phyloP scores from a whole-genome alignment of 2,797 vertebrate species.

The Myoxocephalus aenaeus region DNA sequence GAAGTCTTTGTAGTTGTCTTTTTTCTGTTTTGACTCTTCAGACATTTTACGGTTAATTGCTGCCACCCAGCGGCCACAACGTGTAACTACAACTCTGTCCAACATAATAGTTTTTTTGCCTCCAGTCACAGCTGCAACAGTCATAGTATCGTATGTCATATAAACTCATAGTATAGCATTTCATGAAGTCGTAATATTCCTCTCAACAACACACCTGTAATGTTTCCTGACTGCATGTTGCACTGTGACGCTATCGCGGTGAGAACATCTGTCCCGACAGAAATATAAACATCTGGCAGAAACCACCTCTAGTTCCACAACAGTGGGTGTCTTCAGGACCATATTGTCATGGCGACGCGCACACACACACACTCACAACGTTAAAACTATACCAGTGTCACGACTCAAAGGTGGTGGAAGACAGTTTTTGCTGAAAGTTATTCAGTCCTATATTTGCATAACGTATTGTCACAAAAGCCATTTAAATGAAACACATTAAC shows the following conservation, averaged over 20 bases:
- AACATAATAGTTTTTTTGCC: too few species aligned
- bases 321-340: too few species aligned
- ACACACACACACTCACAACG: too few species aligned
- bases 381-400: background rate
- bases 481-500: slow-evolving; percentile 67
- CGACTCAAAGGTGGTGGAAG: background rate
- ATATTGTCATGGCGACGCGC: too few species aligned
- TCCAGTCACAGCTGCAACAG: too few species aligned
- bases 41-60: background rate
- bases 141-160: too few species aligned
- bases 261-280: background rate
- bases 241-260: too few species aligned
- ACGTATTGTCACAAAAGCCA: slow-evolving; percentile 17
- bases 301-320: too few species aligned
- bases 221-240: too few species aligned
- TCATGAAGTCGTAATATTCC: too few species aligned
- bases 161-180: too few species aligned
- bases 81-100: background rate
- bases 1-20: background rate
- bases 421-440: background rate
- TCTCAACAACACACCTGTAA: too few species aligned
- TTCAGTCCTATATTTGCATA: background rate
- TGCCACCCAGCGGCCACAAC: background rate
- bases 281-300: background rate
- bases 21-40: background rate